Evolutionary conservation across 2,888 invertebrate species (phyloP).

Genomic region (Folsomia candida): DNA sequence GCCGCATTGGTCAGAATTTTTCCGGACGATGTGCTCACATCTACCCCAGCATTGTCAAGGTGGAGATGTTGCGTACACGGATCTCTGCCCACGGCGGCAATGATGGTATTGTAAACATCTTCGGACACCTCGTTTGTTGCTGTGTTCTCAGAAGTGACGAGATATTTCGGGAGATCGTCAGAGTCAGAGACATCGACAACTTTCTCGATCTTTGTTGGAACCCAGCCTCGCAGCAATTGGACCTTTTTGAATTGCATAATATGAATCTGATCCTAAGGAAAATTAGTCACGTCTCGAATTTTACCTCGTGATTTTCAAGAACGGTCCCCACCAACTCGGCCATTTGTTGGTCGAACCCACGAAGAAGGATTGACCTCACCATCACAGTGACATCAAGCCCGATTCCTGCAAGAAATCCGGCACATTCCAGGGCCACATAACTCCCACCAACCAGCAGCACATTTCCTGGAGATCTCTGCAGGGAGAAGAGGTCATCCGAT

Average conservation of each 20-base stretch:
- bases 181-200: constrained; percentile 53
- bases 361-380: constrained; percentile 60
- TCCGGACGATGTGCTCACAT: constrained; percentile 54
- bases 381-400: constrained; percentile 57
- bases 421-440: constrained; percentile 62
- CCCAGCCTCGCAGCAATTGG: constrained; percentile 56
- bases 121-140: constrained; percentile 51
- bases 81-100: constrained; percentile 61
- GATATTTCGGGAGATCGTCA: constrained; percentile 53
- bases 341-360: constrained; percentile 61
- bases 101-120: constrained; percentile 61
- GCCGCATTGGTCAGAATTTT: constrained; percentile 54
- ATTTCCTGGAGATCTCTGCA: constrained; percentile 58
- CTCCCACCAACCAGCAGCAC: constrained; percentile 61
- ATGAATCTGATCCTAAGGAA: no score
- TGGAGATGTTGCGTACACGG: constrained; percentile 59
- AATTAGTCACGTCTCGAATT: no score
- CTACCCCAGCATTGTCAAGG: constrained; percentile 56
- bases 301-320: constrained; percentile 58
- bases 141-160: constrained; percentile 28
- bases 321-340: constrained; percentile 58
- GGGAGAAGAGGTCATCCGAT: constrained; percentile 61
- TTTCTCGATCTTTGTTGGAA: constrained; percentile 56
- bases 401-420: constrained; percentile 60
- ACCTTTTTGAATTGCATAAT: no score